Base-by-base conservation (phyloP, 2,113 vertebrate genomes). In the Phalacrocorax pelagicus region DNA sequence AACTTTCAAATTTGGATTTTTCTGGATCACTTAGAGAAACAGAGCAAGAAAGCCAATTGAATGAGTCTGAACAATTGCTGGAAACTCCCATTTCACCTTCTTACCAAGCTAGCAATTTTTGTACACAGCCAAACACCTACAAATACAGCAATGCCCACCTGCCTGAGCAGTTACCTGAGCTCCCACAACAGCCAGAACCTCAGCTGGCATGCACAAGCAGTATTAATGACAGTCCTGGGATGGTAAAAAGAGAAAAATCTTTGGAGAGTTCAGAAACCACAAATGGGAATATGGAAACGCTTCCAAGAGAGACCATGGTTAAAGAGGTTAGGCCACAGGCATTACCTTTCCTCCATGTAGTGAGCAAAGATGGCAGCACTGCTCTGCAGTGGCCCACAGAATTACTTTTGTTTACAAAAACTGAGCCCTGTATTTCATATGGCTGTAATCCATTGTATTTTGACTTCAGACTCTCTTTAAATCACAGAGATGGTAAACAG, bases 351-450 rank as follows among this genome's bases (percentile, higher is more conserved):
- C 96, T 99, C 70, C 98, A 96, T 7, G 99, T 99, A 55, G 79
- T 98, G 59, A 98, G 98, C 63, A 99, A 98, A 97, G 99, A 99
- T 77, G 99, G 99, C 70, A 98, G 97, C 30, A 98, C 98, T 24
- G 97, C 92, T 81, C 97, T 99, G 54, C 98, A 98, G 81, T 99
- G 99, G 99, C 99, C 99, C 42, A 98, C 98, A 15, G 98, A 99
- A 94, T 97, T 99, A 74, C 95, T 99, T 84, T 97, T 98, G 67
- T 99, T 99, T 97, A 99, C 99, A 84, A 99, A 99, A 96, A 98
- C 98, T n/a, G 97, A 99, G 74, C 99, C 99, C 23, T 98, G 97
- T 49, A 97, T 99, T 96, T 99, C 99, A 73, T 99, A 99, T 81
- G 99, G 99, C 94, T 99, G 99, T 97, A 99, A 99, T 80, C 99